Conservation (phyloP, 2,888 invertebrate species). For the Drosophila testacea region DNA sequence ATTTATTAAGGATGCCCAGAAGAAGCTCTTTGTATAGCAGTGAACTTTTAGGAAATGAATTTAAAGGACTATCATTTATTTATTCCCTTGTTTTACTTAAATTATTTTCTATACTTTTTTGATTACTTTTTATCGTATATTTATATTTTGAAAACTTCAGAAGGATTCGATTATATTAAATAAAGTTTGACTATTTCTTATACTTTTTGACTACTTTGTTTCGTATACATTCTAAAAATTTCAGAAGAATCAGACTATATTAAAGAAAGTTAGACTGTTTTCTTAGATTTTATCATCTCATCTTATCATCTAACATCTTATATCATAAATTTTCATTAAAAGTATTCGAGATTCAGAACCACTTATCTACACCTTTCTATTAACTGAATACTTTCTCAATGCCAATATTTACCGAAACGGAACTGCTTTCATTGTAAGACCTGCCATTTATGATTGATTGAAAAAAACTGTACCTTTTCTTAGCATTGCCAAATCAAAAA, state of each 20-base stretch:
- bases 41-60: too few relatives aligned
- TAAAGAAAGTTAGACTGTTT: background rate
- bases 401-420: conserved; percentile 52
- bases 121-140: too few relatives aligned
- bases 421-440: conserved; percentile 55
- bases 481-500: conserved; percentile 35
- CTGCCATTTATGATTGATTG: conserved; percentile 66
- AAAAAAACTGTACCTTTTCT: conserved; percentile 45
- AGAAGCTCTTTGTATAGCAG: too few relatives aligned
- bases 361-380: conserved; percentile 10
- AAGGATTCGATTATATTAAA: too few relatives aligned
- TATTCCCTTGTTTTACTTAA: background rate
- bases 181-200: too few relatives aligned
- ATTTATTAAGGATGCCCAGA: conserved; percentile 15
- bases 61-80: background rate
- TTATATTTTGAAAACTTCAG: too few relatives aligned
- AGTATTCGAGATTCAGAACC: background rate
- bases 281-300: too few relatives aligned
- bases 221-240: too few relatives aligned
- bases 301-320: background rate
- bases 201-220: too few relatives aligned
- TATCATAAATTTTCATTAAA: background rate
- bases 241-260: background rate
- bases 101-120: background rate
- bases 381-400: conserved; percentile 46